These are phyloP conservation scores for Scyliorhinus canicula DNA, from an alignment of 2,797 vertebrate genomes.

Conservation along the genomic window DNA sequence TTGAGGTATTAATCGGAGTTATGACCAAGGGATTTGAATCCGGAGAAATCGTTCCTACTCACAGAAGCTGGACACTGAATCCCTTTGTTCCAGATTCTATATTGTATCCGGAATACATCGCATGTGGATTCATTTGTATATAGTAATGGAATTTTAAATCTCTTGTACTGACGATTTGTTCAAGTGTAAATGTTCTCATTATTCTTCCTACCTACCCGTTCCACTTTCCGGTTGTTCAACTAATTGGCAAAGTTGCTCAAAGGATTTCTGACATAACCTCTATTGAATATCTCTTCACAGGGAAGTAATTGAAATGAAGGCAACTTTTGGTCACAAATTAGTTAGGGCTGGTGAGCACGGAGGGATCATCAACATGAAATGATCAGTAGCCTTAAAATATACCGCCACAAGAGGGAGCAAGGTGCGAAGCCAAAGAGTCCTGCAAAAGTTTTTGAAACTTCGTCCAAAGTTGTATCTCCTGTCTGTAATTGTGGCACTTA, in stretches of 20 bases:
- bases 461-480: neutral
- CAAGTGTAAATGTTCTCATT: neutral
- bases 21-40: neutral
- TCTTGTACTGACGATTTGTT: neutral
- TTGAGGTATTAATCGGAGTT: neutral
- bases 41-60: neutral
- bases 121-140: neutral
- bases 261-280: neutral
- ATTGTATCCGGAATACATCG: neutral
- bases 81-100: too few species aligned
- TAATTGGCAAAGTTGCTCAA: neutral
- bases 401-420: neutral
- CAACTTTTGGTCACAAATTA: neutral
- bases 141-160: neutral
- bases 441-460: neutral
- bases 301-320: neutral
- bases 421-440: too few species aligned
- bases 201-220: neutral
- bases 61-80: neutral
- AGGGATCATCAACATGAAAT: neutral
- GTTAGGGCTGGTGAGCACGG: too few species aligned
- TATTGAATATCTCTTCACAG: too few species aligned
- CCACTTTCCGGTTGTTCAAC: neutral
- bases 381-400: neutral
- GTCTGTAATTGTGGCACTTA: neutral